Base-by-base conservation (phyloP, 1,140 invertebrate genomes). In the Reticulitermes speratus region DNA sequence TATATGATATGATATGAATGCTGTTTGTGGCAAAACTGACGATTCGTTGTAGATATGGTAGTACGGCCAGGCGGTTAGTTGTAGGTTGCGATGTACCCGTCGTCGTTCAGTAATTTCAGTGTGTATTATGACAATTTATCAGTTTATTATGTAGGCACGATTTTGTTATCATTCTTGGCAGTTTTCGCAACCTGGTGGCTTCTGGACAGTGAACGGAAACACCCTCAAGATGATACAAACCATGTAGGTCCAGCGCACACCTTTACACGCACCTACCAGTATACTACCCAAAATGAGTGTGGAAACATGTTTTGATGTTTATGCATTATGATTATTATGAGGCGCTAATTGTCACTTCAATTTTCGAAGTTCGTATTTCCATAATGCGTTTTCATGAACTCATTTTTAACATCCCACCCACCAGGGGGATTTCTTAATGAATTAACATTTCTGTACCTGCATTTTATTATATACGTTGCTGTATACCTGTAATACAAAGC, bases 111-210 rank as follows among this genome's bases (percentile, higher is more conserved):
- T 84, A 84, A 65, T 85, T 84, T 87, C 44, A 86, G 85, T 25
- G 86, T 87, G 81, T 86, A 86, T 86, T 87, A 85, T 84, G 86
- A 87, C 21, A 88, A 88, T 87, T 87, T 88, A 81, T 84, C 88
- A 25, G 84, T 85, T 82, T 88, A 87, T 85, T 87, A 87, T 82
- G 75, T 87, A 9, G 84, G 86, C 84, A 86, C 85, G 44, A 86
- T 87, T 65, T 30, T 87, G 12, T 65, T 88, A 6, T 87, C 86
- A 82, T 87, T 87, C 32, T 45, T 87, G 14, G 86, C 86, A 81
- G 85, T 88, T 38, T 82, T 88, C 44, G 82, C 83, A 9, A 88
- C 87, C 0, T 82, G 86, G 44, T 88, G 87, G 87, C 44, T 83
- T 3, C 44, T 14, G 9, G 32, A 44, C 8, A 32, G 14, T n/a